Evolutionary conservation across 2,797 vertebrate species (phyloP), one percentile per base, ranked within the genome.

Genomic region (Erpetoichthys calabaricus): DNA sequence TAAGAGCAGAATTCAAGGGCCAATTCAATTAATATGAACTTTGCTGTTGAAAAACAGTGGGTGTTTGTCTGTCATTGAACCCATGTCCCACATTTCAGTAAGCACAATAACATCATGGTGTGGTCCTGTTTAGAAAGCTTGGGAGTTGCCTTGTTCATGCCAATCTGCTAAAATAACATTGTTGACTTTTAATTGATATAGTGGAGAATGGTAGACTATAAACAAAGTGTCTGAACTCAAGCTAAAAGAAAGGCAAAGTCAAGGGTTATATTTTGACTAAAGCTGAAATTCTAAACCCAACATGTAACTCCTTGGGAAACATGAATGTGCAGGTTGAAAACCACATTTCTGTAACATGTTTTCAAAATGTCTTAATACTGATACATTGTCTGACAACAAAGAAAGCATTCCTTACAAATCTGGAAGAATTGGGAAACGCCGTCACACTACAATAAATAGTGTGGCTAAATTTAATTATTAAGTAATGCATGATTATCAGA

Each of bases 231-330:
- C 46, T 60, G 59, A 42, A 54, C 53, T 54, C 55, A 43, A 54
- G 62, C 9, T 57, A 59, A 45, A 51, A 41, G 43, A 53, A 60
- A 60, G 59, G 53, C 68, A 58, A 61, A 60, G 56, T 59, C 54
- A 10, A 25, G 25, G 63, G 54, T 55, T 53, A 56, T 75, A 61
- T 75, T 75, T 68, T 73, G 73, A 65, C 73, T 73, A 67, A 25
- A 58, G 52, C 25, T 45, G 55, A 60, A 57, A 60, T 59, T 56
- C 56, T 62, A 59, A 60, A 56, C 63, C 25, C 51, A 62, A 59
- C 59, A 63, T 60, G 8, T 55, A 56, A 53, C 41, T 45, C 44
- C 9, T 54, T 10, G 52, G 51, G 42, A 10, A 1, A 49, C 47
- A 45, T 47, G 61, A 47, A 46, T n/a, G 49, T 49, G 51, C 51